A percentile compares a stretch with the other conserved stretches of the same genome.
Evolutionary conservation across 2,797 vertebrate species (phyloP).

Genomic region (Anableps anableps): DNA sequence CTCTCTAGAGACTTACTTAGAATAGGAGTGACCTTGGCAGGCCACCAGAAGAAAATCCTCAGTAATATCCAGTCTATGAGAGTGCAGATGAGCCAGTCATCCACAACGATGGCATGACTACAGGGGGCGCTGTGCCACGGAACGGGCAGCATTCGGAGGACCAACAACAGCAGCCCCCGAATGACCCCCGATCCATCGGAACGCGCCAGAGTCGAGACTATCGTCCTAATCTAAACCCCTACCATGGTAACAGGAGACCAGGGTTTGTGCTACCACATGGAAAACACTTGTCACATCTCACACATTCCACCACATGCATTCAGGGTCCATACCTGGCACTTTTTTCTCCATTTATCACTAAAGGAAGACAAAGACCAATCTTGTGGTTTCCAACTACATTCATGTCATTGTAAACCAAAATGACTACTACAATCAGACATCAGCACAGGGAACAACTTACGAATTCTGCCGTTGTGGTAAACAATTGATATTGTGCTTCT

Average conservation of each 20-base stretch:
- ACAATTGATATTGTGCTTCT: conserved; percentile 62
- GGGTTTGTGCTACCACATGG: conserved; percentile 66
- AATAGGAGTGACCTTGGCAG: conserved; percentile 98
- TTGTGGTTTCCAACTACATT: conserved; percentile 53
- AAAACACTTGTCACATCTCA: conserved; percentile 57
- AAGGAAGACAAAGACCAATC: conserved; percentile 32
- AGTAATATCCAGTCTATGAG: conserved; percentile 97
- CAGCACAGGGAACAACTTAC: conserved; percentile 48
- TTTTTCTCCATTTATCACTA: conserved; percentile 46
- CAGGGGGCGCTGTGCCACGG: conserved; percentile 82
- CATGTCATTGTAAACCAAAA: conserved; percentile 58
- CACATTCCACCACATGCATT: conserved; percentile 66
- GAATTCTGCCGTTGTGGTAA: conserved; percentile 50
- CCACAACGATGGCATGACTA: conserved; percentile 93
- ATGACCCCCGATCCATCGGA: conserved; percentile 79
- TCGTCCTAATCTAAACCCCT: conserved; percentile 82
- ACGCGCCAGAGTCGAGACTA: conserved; percentile 85
- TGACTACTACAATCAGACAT: conserved; percentile 50
- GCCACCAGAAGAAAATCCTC: conserved; percentile 99
- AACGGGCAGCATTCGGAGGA: conserved; percentile 80
- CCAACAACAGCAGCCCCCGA: conserved; percentile 71
- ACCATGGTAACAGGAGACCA: conserved; percentile 72
- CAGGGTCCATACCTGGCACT: conserved; percentile 71
- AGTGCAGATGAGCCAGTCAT: conserved; percentile 95
- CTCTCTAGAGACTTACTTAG: conserved; percentile 92